These are phyloP conservation scores for Deladenus siricidicola DNA, from an alignment of 2,888 invertebrate genomes.

Conservation along the genomic window DNA sequence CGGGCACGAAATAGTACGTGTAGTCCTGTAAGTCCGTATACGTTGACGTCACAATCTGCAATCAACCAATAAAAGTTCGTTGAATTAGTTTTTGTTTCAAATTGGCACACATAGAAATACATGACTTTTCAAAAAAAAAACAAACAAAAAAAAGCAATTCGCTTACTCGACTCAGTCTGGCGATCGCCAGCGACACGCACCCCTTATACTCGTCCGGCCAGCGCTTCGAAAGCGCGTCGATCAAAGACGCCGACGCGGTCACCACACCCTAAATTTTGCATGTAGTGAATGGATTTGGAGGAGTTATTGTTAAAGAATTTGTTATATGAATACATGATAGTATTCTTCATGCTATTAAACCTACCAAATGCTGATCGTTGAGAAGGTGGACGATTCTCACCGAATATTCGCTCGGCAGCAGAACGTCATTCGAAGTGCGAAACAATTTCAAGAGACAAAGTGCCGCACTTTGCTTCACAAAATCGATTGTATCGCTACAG, in stretches of 20 bases:
- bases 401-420: constrained; percentile 90
- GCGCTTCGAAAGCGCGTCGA: constrained; percentile 93
- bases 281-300: background rate
- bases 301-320: background rate
- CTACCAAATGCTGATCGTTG: constrained; percentile 89
- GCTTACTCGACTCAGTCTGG: constrained; percentile 68
- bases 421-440: constrained; percentile 87
- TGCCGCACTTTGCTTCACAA: constrained; percentile 97
- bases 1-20: constrained; percentile 99
- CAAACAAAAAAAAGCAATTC: background rate
- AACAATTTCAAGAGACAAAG: constrained; percentile 85
- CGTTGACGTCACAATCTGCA: constrained; percentile 89
- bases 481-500: constrained; percentile 96
- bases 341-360: no score
- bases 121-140: no score
- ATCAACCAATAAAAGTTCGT: constrained; percentile 25
- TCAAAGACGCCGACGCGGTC: constrained; percentile 92
- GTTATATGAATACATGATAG: no score
- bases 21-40: constrained; percentile 99
- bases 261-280: constrained; percentile 71
- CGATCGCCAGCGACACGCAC: constrained; percentile 93
- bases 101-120: no score
- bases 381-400: constrained; percentile 93
- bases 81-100: no score
- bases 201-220: constrained; percentile 99